A percentile compares a stretch with the other conserved stretches of the same genome.
Evolutionary conservation across 2,113 vertebrate species (phyloP).

Genomic region (Misgurnus anguillicaudatus): DNA sequence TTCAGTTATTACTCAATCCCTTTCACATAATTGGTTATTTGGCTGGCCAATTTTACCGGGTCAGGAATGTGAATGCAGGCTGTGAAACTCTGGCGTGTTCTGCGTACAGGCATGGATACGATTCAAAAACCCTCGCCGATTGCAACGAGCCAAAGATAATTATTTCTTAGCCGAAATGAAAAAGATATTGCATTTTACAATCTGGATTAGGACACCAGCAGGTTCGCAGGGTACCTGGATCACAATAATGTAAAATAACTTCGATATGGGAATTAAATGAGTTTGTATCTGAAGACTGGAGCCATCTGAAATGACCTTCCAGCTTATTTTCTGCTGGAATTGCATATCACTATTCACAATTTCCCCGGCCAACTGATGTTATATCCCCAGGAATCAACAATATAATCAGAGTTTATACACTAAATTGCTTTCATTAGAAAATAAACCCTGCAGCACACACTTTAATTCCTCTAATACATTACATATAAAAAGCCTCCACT

Average conservation of each 20-base stretch:
- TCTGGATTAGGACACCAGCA: too few relatives aligned
- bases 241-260: neutral
- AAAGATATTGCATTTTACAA: too few relatives aligned
- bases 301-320: neutral
- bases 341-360: neutral
- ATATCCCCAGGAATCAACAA: neutral
- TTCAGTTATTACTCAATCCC: conserved; percentile 27
- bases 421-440: neutral
- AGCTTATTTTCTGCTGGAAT: neutral
- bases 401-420: neutral
- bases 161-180: neutral
- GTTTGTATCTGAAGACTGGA: neutral
- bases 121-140: neutral
- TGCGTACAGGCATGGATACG: conserved; percentile 10
- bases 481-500: neutral
- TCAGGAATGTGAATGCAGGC: conserved; percentile 50
- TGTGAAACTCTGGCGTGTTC: conserved; percentile 40
- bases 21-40: conserved; percentile 32
- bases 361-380: neutral
- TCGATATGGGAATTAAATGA: neutral
- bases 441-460: neutral
- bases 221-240: too few relatives aligned
- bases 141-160: neutral
- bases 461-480: neutral
- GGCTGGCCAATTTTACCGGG: conserved; percentile 38